Percentiles rank a stretch among this genome's conserved stretches.
Conservation (phyloP, 2,113 vertebrate species). For the Struthio camelus region DNA sequence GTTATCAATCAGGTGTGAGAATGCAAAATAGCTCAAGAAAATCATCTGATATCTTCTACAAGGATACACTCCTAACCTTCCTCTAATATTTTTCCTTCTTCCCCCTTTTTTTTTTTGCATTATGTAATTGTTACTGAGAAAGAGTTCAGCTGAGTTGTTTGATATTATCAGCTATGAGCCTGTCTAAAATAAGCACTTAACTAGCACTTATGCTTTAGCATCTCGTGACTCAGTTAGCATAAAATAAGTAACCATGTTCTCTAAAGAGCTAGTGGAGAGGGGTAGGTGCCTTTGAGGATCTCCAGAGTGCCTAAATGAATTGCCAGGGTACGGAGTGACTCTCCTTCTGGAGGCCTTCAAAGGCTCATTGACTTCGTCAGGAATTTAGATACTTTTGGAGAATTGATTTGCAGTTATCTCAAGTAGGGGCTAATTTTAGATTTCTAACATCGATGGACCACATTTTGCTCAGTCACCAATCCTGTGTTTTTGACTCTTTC, state of each 20-base stretch:
- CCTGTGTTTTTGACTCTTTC: not conserved
- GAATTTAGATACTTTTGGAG: not conserved
- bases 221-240: not conserved
- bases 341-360: not conserved
- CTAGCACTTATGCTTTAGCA: not conserved
- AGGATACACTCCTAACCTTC: not conserved
- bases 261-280: not conserved
- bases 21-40: not conserved
- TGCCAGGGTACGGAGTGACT: not conserved
- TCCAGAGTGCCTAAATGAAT: not conserved
- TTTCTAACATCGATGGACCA: not conserved
- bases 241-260: not conserved
- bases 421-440: not conserved
- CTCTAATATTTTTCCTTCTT: not conserved
- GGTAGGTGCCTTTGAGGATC: not conserved
- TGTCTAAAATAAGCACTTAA: not conserved
- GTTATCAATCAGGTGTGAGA: not conserved
- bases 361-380: not conserved
- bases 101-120: fast-evolving
- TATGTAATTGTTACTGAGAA: not conserved
- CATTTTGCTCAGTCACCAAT: not conserved
- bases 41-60: not conserved
- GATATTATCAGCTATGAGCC: not conserved
- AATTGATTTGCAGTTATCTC: not conserved
- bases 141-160: not conserved